Conservation (phyloP, 2,888 invertebrate genomes). For the Eubasilissa splendida region DNA sequence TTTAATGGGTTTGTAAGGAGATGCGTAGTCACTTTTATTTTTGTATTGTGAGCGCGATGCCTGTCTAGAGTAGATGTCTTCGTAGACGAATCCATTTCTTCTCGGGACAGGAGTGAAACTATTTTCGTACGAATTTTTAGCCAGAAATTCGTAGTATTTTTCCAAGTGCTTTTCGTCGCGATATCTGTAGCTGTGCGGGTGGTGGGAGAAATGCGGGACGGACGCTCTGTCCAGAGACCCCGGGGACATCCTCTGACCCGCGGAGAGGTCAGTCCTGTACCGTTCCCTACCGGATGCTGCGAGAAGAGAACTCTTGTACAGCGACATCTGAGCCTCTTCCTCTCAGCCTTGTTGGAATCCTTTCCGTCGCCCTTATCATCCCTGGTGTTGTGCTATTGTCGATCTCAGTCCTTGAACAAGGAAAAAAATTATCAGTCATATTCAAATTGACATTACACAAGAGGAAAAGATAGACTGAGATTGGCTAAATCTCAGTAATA, state of each 20-base stretch:
- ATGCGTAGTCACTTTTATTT: conserved; percentile 60
- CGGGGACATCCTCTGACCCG: conserved; percentile 22
- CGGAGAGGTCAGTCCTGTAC: background rate
- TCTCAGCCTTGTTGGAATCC: conserved; percentile 16
- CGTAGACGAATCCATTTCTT: conserved; percentile 64
- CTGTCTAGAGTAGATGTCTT: conserved; percentile 70
- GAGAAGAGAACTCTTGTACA: conserved; percentile 47
- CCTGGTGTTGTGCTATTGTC: conserved; percentile 55
- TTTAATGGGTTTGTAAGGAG: conserved; percentile 70
- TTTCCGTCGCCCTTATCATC: conserved; percentile 45
- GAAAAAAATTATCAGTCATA: background rate
- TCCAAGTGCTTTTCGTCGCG: conserved; percentile 26
- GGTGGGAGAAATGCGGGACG: conserved; percentile 11
- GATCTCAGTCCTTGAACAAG: conserved; percentile 56
- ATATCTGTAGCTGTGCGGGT: conserved; percentile 36
- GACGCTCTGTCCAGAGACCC: conserved; percentile 53
- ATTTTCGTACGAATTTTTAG: conserved; percentile 1
- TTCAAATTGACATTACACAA: too few species aligned
- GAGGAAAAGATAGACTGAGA: too few species aligned
- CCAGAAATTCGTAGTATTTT: background rate
- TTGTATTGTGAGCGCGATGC: conserved; percentile 48
- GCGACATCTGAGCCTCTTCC: conserved; percentile 51
- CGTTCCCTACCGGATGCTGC: conserved; percentile 31
- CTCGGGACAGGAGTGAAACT: conserved; percentile 23
- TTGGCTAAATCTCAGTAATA: too few species aligned